Percentiles rank a stretch among this genome's conserved stretches.
These are phyloP conservation scores for Leptothorax acervorum DNA, from an alignment of 2,888 invertebrate genomes.

Conservation along the genomic window DNA sequence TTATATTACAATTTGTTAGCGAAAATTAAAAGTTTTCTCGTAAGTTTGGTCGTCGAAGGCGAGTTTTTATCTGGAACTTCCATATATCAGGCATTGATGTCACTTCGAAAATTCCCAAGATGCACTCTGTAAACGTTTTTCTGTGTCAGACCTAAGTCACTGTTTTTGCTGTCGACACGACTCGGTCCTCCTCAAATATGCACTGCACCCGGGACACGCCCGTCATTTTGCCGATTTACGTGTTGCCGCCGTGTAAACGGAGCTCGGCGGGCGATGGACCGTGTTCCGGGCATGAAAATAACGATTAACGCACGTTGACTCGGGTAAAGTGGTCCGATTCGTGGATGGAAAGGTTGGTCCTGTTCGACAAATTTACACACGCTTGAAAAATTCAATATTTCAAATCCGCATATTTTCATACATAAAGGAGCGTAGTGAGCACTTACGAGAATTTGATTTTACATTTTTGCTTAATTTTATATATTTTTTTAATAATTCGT, in stretches of 20 bases:
- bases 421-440: not conserved
- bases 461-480: not conserved
- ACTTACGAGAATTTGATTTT: not conserved
- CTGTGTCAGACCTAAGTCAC: not conserved
- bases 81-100: not conserved
- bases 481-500: not conserved
- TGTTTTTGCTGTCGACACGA: conserved; percentile 9
- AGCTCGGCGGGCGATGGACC: conserved; percentile 28
- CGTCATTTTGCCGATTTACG: conserved; percentile 59
- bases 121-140: not conserved
- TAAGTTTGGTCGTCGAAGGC: not conserved
- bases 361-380: not conserved
- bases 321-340: not conserved
- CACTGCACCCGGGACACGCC: not conserved
- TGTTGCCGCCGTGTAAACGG: conserved; percentile 57
- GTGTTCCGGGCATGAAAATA: conserved; percentile 54
- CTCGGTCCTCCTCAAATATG: conserved; percentile 49
- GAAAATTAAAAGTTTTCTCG: not conserved
- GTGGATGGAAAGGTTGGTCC: not conserved
- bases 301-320: conserved; percentile 66
- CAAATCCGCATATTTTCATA: not conserved
- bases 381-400: not conserved
- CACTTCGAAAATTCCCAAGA: conserved; percentile 5
- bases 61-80: not conserved
- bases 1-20: not conserved